A percentile compares a stretch with the other conserved stretches of the same genome.
Evolutionary conservation across 2,888 invertebrate species (phyloP).

Genomic region (Lycia hirtaria): DNA sequence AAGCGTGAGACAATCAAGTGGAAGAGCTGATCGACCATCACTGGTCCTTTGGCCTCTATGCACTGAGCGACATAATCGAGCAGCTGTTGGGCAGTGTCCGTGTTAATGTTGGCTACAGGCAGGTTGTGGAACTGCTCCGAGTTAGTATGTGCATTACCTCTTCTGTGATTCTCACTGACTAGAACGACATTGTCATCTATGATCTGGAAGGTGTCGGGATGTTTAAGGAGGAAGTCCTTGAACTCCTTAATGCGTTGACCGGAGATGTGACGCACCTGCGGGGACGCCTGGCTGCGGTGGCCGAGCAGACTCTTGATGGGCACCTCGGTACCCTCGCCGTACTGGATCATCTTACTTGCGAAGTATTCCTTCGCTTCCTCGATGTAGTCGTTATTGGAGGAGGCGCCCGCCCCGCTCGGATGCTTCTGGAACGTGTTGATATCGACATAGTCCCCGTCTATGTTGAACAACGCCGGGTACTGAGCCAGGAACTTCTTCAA

Average conservation of each 20-base stretch:
- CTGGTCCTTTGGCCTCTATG: constrained; percentile 92
- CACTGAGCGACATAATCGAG: constrained; percentile 93
- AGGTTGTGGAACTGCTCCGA: constrained; percentile 88
- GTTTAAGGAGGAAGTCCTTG: constrained; percentile 93
- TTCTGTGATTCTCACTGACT: constrained; percentile 88
- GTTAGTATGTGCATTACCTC: constrained; percentile 88
- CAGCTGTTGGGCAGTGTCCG: constrained; percentile 92
- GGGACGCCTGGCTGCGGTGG: constrained; percentile 97
- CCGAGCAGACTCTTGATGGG: constrained; percentile 98
- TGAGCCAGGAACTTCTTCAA: constrained; percentile 98
- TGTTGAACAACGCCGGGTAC: constrained; percentile 97
- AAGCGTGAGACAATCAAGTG: constrained; percentile 91
- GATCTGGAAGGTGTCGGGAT: constrained; percentile 94
- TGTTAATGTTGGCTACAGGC: constrained; percentile 92
- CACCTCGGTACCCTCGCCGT: constrained; percentile 98
- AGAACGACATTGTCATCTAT: constrained; percentile 94
- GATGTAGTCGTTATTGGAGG: constrained; percentile 94
- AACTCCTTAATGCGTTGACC: constrained; percentile 97
- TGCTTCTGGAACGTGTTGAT: constrained; percentile 92
- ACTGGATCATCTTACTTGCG: constrained; percentile 96
- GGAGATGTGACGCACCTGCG: constrained; percentile 98
- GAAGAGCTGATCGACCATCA: constrained; percentile 94
- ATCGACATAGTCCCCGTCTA: constrained; percentile 96
- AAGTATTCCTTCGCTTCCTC: constrained; percentile 99
- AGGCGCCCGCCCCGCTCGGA: constrained; percentile 83